phyloP scores from a whole-genome alignment of 2,797 vertebrate genomes.

The Remorina albescens region DNA sequence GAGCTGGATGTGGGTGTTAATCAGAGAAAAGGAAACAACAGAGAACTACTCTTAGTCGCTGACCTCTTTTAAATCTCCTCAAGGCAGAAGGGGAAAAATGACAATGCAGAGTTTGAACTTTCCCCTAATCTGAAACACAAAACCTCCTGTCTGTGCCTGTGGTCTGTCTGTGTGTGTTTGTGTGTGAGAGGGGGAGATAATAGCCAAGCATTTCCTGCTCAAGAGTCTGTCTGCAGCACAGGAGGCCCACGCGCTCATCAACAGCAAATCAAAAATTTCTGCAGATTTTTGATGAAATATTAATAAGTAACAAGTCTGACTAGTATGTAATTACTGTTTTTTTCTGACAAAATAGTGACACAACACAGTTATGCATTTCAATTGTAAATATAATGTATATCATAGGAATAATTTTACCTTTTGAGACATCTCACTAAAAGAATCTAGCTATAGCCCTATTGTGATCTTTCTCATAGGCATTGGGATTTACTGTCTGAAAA shows the following conservation, averaged over 20 bases:
- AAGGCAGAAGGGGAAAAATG: slow-evolving; percentile 48
- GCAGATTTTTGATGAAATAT: background rate
- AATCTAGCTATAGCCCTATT: too few species aligned
- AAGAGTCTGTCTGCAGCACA: slow-evolving; percentile 39
- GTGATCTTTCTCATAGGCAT: too few species aligned
- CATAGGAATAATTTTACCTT: too few species aligned
- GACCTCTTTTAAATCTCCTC: slow-evolving; percentile 66
- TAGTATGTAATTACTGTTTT: background rate
- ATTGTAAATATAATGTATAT: too few species aligned
- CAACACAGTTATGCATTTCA: background rate
- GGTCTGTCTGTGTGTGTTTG: slow-evolving; percentile 2
- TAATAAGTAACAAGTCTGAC: background rate
- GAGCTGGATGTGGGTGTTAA: slow-evolving; percentile 45
- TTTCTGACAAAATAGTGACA: background rate
- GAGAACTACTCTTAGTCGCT: slow-evolving; percentile 36
- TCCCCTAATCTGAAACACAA: slow-evolving; percentile 65
- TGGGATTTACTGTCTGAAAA: too few species aligned
- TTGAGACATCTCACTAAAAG: too few species aligned
- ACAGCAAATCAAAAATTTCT: slow-evolving; percentile 20
- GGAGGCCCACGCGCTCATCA: slow-evolving; percentile 12
- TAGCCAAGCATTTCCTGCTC: slow-evolving; percentile 64
- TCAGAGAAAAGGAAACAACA: slow-evolving; percentile 59
- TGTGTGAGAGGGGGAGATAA: slow-evolving; percentile 48
- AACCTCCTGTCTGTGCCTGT: slow-evolving; percentile 41
- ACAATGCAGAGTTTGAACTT: slow-evolving; percentile 66